Evolutionary conservation across 2,113 vertebrate species (phyloP), one percentile per base, ranked within the genome.

Genomic region (Gasterosteus aculeatus): DNA sequence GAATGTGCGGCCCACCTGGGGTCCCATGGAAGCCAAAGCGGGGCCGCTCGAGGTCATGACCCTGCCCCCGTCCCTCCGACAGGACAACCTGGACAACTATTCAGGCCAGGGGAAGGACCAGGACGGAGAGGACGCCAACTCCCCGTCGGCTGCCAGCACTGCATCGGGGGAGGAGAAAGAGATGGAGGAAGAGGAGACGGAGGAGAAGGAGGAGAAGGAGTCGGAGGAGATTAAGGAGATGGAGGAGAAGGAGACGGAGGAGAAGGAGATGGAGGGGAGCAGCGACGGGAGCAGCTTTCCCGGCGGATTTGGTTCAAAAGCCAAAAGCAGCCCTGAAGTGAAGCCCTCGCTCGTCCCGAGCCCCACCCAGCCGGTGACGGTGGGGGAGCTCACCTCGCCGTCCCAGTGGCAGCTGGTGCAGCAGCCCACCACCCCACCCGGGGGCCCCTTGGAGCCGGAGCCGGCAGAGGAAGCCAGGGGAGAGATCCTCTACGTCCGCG

Each of bases 21-120:
- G 82, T 58, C 89, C 93, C 12, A 85, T 92, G 89, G 94, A 95
- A 83, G 92, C 90, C 16, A 95, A 94, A 87, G 84, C 85, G n/a
- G 92, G 80, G 8, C 85, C 87, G 3, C 78, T 95, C 1, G 92
- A 94, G 71, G 69, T 94, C 51, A 92, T 93, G 81, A 90, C 91
- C 18, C 76, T 94, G 47, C 91, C 92, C 1, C 75, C 79, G 4
- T 89, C 78, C 0, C 69, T 77, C 58, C 77, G 4, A n/a, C 84
- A 85, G 38, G 93, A 93, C 60, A 88, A 82, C 87, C 82, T 73
- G 1, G 94, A 95, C 57, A 93, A 94, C 81, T 95, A 91, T 65
- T 95, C 94, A 0, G 94, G 94, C 1, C 93, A 93, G 62, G 94
- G 93, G 9, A 93, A 77, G 22, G 91, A 94, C 53, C 85, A 85